phyloP scores from a whole-genome alignment of 1,140 invertebrate species.

The Dryas iulia region DNA sequence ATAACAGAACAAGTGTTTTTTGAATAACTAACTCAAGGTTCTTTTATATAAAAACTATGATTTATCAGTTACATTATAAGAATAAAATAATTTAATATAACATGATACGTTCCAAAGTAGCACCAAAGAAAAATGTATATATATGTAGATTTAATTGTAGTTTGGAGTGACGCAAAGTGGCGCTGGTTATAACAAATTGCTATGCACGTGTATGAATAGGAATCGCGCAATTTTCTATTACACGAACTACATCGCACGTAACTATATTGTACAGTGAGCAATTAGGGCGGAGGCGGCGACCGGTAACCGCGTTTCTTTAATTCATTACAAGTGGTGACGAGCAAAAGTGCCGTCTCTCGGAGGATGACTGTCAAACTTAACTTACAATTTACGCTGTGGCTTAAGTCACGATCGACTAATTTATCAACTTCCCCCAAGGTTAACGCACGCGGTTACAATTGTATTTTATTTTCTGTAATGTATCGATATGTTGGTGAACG shows the following conservation, averaged over 20 bases:
- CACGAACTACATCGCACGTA: neutral
- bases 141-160: neutral
- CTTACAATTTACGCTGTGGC: neutral
- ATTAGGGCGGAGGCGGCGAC: neutral
- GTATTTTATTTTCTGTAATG: too few species aligned
- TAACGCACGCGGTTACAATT: too few species aligned
- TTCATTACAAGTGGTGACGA: neutral
- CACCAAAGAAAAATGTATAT: neutral
- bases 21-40: too few species aligned
- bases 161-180: neutral
- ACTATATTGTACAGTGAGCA: neutral
- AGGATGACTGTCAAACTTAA: neutral
- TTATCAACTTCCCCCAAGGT: neutral
- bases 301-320: neutral
- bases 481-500: too few species aligned
- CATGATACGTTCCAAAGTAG: neutral
- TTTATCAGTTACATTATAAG: too few species aligned
- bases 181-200: neutral
- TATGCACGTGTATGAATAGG: neutral
- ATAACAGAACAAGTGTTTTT: too few species aligned
- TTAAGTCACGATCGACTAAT: neutral
- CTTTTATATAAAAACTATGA: too few species aligned
- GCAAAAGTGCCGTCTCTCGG: neutral
- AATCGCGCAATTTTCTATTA: neutral
- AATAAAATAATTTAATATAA: neutral